These are phyloP conservation scores for Mesocricetus auratus DNA, from an alignment of 2,113 vertebrate species.

Conservation along the genomic window DNA sequence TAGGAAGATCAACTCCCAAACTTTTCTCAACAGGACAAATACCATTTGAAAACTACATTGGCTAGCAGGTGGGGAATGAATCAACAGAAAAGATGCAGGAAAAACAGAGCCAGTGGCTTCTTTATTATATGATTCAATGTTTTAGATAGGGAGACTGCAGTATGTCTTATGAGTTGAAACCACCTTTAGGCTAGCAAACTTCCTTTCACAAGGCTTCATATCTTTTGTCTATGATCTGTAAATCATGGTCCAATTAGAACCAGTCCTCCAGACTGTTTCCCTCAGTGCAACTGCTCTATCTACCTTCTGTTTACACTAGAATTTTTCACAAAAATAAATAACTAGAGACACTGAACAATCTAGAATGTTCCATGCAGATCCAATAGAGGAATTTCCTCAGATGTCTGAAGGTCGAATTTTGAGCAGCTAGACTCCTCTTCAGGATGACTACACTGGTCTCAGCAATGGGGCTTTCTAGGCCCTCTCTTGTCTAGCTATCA, in stretches of 20 bases:
- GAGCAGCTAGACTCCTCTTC: no score
- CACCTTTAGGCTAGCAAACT: slow-evolving; percentile 27
- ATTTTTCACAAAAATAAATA: not conserved
- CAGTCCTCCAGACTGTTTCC: not conserved
- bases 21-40: slow-evolving; percentile 62
- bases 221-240: no score
- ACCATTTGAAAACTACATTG: slow-evolving; percentile 14
- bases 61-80: not conserved
- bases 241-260: not conserved
- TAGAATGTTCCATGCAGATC: not conserved
- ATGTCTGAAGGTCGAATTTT: not conserved
- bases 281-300: not conserved
- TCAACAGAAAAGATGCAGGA: slow-evolving; percentile 14
- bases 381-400: not conserved
- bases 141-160: slow-evolving; percentile 18
- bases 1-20: slow-evolving; percentile 28
- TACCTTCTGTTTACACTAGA: not conserved
- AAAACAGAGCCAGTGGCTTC: not conserved
- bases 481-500: not conserved
- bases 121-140: slow-evolving; percentile 28
- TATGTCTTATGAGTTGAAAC: slow-evolving; percentile 26
- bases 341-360: not conserved
- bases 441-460: not conserved
- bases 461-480: accelerated
- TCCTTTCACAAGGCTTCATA: not conserved